Conservation (phyloP, 1,140 invertebrate species). For the Euborellia annulipes region DNA sequence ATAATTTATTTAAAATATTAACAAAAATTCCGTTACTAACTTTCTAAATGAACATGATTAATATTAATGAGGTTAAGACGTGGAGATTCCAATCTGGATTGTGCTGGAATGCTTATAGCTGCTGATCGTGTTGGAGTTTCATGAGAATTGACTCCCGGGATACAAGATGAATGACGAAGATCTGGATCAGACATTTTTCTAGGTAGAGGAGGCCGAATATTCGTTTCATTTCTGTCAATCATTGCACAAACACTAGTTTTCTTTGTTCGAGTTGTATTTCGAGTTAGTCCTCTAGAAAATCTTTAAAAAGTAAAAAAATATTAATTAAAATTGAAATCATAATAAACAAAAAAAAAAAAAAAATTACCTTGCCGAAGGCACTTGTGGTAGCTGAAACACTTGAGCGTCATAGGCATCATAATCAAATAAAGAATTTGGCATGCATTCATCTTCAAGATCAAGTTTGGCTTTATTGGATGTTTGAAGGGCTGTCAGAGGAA, state of each 20-base stretch:
- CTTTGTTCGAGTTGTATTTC: conserved; percentile 39
- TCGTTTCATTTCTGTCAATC: conserved; percentile 28
- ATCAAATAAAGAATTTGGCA: conserved; percentile 73
- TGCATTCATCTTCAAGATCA: conserved; percentile 58
- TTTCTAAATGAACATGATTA: no score
- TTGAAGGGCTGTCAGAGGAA: conserved; percentile 23
- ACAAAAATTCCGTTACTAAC: no score
- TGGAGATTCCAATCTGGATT: conserved; percentile 2
- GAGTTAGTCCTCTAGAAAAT: conserved; percentile 34
- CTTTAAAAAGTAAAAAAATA: conserved; percentile 18
- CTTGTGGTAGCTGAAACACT: conserved; percentile 69
- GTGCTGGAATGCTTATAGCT: conserved; percentile 31
- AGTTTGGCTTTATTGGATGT: conserved; percentile 29
- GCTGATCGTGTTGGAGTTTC: conserved; percentile 26
- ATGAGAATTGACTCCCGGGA: conserved; percentile 23
- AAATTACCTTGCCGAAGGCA: conserved; percentile 35
- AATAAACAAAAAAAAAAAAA: no score
- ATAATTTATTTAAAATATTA: no score
- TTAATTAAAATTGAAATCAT: conserved; percentile 24
- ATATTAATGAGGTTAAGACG: conserved; percentile 38
- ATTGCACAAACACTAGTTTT: conserved; percentile 51
- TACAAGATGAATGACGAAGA: conserved; percentile 42
- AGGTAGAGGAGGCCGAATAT: conserved; percentile 30
- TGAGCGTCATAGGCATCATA: conserved; percentile 93
- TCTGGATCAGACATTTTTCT: conserved; percentile 71